Evolutionary conservation across 2,113 vertebrate genomes (phyloP), one percentile per base, ranked within the genome.

Genomic region (Menura novaehollandiae): DNA sequence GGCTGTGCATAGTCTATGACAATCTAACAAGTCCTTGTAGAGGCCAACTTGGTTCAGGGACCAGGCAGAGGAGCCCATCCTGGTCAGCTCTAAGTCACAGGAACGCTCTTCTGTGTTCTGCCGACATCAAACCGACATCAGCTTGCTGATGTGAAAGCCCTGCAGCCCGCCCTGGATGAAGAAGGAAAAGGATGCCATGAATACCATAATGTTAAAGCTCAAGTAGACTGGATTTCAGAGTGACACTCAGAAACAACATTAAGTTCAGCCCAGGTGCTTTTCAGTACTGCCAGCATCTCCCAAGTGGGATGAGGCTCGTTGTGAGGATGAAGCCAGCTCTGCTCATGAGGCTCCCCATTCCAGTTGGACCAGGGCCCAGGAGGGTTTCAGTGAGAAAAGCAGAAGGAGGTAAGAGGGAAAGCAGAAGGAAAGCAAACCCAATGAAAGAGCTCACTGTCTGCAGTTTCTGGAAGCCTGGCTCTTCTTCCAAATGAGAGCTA

Each of bases 311-410:
- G 7, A 49, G 21, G 5, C 20, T 79, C 23, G 7, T 23, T 4
- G 6, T 47, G 39, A n/a, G n/a, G 33, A 35, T 74, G 30, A 52
- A 74, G 47, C 7, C 39, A 74, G 12, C 5, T 37, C 15, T 1
- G 3, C 28, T 66, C 10, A 24, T 41, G 43, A 69, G 39, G 32
- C 2, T 67, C 15, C 30, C 22, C 0, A 0, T 39, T 44, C 33
- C 32, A 22, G 3, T 10, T 33, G 9, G n/a, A 64, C 13, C 0
- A 1, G 22, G 15, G 9, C 8, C 0, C 3, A 58, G 37, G 22
- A 64, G 60, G 72, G 20, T 28, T 83, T 43, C 23, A 78, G 26
- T 35, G 53, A 78, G 41, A 77, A 92, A 75, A 84, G 28, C 56
- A 88, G 69, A 75, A 85, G 37, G 55, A 84, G 16, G 3, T 59